Evolutionary conservation across 1,140 invertebrate species (phyloP).

Genomic region (Goniozus legneri): DNA sequence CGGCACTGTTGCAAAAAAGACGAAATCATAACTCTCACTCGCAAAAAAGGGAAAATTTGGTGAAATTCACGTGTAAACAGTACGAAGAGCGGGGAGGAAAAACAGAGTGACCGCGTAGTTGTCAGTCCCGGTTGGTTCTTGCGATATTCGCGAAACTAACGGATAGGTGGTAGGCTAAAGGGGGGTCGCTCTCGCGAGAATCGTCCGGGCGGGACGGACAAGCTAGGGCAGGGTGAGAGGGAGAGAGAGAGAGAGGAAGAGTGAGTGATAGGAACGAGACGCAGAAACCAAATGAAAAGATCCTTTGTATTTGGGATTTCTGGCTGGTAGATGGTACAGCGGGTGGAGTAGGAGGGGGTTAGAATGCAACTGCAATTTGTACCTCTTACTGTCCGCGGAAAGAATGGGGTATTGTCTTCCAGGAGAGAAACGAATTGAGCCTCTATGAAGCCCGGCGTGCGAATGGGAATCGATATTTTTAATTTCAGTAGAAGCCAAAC

Average conservation of each 20-base stretch:
- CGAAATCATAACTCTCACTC: too few relatives aligned
- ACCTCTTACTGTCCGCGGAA: slow-evolving; percentile 53
- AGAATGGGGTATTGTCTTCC: slow-evolving; percentile 54
- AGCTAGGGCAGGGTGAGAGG: not conserved
- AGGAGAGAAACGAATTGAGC: slow-evolving; percentile 53
- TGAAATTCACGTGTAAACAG: too few relatives aligned
- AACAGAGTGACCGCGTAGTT: too few relatives aligned
- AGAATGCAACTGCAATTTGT: slow-evolving; percentile 53
- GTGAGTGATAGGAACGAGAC: slow-evolving; percentile 12
- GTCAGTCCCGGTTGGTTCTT: too few relatives aligned
- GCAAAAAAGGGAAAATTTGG: too few relatives aligned
- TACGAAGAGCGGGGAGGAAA: too few relatives aligned
- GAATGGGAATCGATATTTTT: slow-evolving; percentile 56
- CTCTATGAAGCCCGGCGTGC: slow-evolving; percentile 47
- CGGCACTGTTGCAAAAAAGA: too few relatives aligned
- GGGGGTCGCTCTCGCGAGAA: too few relatives aligned
- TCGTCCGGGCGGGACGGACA: too few relatives aligned
- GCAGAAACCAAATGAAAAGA: slow-evolving; percentile 49
- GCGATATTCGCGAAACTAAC: too few relatives aligned
- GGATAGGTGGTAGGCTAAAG: too few relatives aligned
- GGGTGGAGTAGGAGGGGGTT: not conserved
- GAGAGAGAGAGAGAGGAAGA: not conserved
- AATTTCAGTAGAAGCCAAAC: slow-evolving; percentile 56
- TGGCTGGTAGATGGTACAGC: slow-evolving; percentile 24
- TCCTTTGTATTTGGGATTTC: slow-evolving; percentile 50